Conservation (phyloP, 2,888 invertebrate species). For the Lacanobia wlatinum region DNA sequence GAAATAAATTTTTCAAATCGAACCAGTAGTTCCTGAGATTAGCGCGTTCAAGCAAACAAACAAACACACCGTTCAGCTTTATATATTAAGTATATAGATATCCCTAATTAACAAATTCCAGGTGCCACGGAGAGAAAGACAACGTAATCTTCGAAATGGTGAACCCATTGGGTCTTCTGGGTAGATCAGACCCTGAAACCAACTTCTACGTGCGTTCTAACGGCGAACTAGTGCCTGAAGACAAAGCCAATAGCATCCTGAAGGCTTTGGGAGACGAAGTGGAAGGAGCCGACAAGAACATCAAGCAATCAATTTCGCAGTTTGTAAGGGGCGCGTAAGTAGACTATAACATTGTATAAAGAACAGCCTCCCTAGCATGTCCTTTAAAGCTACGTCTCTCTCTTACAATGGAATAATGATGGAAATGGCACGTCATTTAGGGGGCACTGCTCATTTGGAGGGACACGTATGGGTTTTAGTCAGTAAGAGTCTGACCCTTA, state of each 20-base stretch:
- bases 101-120: conserved; percentile 63
- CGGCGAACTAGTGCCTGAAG: conserved; percentile 76
- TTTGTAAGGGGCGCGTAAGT: conserved; percentile 78
- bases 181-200: conserved; percentile 76
- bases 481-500: no score
- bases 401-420: no score
- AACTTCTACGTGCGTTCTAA: conserved; percentile 80
- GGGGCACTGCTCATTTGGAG: no score
- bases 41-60: no score
- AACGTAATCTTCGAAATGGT: conserved; percentile 91
- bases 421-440: no score
- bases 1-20: no score
- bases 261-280: conserved; percentile 74
- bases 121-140: conserved; percentile 93
- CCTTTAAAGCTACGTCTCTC: no score
- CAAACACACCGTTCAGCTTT: no score
- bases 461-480: no score
- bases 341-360: background rate
- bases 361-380: background rate
- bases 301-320: conserved; percentile 75
- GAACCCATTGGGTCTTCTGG: conserved; percentile 83
- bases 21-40: no score
- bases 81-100: no score
- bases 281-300: conserved; percentile 77
- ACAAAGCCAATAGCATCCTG: conserved; percentile 71